Evolutionary conservation across 2,113 vertebrate species (phyloP), one percentile per base, ranked within the genome.

Genomic region (Isichthys henryi): DNA sequence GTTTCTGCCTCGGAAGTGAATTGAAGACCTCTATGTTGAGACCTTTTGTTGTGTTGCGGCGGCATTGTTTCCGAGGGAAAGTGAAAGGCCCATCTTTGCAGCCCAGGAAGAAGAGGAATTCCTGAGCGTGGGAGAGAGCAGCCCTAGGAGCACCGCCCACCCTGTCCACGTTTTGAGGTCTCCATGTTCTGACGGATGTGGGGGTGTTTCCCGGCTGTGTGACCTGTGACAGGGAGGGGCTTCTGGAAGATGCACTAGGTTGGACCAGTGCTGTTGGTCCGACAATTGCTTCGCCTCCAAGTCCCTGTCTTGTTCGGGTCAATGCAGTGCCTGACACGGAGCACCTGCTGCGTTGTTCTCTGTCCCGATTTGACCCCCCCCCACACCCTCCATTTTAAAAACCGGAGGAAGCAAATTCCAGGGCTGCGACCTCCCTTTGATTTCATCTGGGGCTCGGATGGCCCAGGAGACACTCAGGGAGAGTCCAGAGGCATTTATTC

Each of bases 1-100:
- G 97, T 98, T 96, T 98, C 97, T 99, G 98, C 97, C 95, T 97
- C 97, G 97, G 97, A 98, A 94, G 95, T 99, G 96, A 98, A 97
- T 99, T 97, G 97, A 97, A 97, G 96, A 96, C 97, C 96, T 93
- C 93, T 80, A 43, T 97, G 95, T 96, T 96, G 96, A 97, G 96
- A 96, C 96, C 95, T 94, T 93, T 94, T 94, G 93, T 95, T 96
- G 92, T 95, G 93, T 96, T 95, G 94, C 94, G 43, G 94, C 92
- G 94, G 95, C 95, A 91, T 94, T 84, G 92, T 94, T 95, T 84
- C 92, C 91, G 80, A 87, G 52, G 93, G 88, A 87, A 74, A 46
- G 93, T 11, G 23, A 53, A 86, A 89, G 92, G 93, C 92, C 90
- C 90, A 88, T 74, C 89, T 92, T 93, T 94, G 94, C 94, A 91